phyloP scores from a whole-genome alignment of 2,888 invertebrate genomes.

The Troides helena region DNA sequence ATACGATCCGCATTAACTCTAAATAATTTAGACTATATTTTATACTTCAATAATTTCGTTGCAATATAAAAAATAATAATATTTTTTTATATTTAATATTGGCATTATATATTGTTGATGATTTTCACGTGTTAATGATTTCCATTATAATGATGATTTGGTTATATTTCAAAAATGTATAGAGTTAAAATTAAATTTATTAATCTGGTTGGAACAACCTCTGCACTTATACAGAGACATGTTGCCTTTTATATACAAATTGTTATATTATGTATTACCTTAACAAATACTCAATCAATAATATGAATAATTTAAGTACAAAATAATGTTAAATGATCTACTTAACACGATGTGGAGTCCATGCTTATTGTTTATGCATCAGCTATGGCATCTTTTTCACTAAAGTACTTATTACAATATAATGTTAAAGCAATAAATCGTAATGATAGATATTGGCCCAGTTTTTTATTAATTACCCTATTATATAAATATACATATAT shows the following conservation, averaged over 20 bases:
- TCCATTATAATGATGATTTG: not conserved
- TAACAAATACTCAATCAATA: constrained; percentile 30
- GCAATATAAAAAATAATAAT: not conserved
- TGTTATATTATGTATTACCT: constrained; percentile 13
- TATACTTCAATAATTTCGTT: not conserved
- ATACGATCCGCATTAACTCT: constrained; percentile 7
- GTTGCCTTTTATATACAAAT: constrained; percentile 38
- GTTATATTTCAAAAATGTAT: not conserved
- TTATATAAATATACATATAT: too few species aligned
- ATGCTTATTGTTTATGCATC: constrained; percentile 1
- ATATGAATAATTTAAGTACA: constrained; percentile 26
- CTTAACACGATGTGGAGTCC: constrained; percentile 23
- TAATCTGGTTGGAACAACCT: constrained; percentile 1
- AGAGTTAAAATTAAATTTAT: not conserved
- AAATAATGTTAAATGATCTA: constrained; percentile 27
- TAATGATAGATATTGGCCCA: constrained; percentile 10
- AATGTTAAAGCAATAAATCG: constrained; percentile 13
- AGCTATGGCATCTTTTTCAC: constrained; percentile 15
- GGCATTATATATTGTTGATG: not conserved
- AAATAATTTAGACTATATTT: not conserved
- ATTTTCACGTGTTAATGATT: not conserved
- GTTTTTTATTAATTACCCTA: constrained; percentile 10
- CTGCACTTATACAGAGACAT: constrained; percentile 2
- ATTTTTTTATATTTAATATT: not conserved
- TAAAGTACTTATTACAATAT: constrained; percentile 26